Base-by-base conservation (phyloP, 2,888 invertebrate genomes). In the Rhaphigaster nebulosa region DNA sequence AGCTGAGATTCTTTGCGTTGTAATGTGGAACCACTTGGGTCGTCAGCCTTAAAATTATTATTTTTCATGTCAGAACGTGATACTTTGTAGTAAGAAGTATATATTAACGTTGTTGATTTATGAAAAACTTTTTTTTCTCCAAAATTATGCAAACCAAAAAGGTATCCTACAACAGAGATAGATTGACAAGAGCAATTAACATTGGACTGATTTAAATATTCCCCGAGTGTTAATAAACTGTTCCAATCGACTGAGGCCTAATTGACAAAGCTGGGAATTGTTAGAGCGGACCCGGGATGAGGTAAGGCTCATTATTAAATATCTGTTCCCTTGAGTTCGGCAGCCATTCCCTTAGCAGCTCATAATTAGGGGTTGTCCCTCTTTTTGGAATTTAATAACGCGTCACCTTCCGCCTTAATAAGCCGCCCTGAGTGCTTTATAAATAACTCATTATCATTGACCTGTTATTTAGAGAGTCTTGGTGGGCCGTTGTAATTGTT, bases 341-440 rank as follows among this genome's bases (percentile, higher is more conserved):
- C 80, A 80, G 15, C 41, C 80, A 12, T 38, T 13, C 41, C 80
- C n/a, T 26, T 23, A 41, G 12, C 80, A 41, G 80, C 80, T 45
- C 84, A 84, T 84, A 84, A 84, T 84, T 84, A 84, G 45, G 84
- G 45, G 45, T 76, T 84, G 84, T 84, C 45, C 45, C 84, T 84
- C 84, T 84, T 84, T 84, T 84, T 84, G 45, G 84, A 84, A 84
- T 84, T 84, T 84, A 84, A 84, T 84, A 84, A 84, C 84, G 84
- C 84, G 45, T 84, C 45, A 41, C 45, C 84, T 41, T 84, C 84
- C 45, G 84, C 84, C 45, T 84, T 84, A 45, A 50, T 84, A 84
- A 50, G 45, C 45, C 45, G 12, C 45, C n/a, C 84, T 45, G 41
- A 84, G 84, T 84, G 45, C 84, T 50, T 84, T 84, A 50, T 45